Conservation (phyloP, 2,113 vertebrate genomes). For the Neofelis nebulosa region DNA sequence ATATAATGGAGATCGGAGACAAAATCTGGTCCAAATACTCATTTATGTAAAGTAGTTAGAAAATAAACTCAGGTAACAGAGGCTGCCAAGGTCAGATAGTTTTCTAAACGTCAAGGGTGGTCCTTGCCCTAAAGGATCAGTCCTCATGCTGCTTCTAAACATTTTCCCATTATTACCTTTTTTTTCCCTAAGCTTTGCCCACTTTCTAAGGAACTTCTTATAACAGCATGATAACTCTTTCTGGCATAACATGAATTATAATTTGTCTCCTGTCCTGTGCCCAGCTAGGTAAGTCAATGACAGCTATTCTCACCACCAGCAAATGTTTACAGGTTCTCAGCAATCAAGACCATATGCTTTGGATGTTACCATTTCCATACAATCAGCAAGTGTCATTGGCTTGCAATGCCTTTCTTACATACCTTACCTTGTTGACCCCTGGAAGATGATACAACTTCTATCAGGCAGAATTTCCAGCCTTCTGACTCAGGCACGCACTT, state of each 20-base stretch:
- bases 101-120: neutral
- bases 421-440: neutral
- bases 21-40: neutral
- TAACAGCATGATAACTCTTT: neutral
- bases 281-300: neutral
- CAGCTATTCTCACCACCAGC: neutral
- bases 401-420: neutral
- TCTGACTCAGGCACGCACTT: neutral
- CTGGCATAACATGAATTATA: neutral
- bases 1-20: neutral
- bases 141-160: neutral
- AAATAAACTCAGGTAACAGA: neutral
- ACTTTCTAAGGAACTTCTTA: neutral
- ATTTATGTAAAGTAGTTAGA: neutral
- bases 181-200: neutral
- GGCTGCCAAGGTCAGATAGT: rapidly evolving
- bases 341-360: neutral
- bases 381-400: neutral
- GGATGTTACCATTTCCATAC: neutral
- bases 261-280: neutral
- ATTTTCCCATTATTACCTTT: neutral
- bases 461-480: neutral
- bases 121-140: neutral
- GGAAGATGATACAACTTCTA: neutral
- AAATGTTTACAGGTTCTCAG: neutral